phyloP scores from a whole-genome alignment of 2,113 vertebrate genomes.

The Strigops habroptila region DNA sequence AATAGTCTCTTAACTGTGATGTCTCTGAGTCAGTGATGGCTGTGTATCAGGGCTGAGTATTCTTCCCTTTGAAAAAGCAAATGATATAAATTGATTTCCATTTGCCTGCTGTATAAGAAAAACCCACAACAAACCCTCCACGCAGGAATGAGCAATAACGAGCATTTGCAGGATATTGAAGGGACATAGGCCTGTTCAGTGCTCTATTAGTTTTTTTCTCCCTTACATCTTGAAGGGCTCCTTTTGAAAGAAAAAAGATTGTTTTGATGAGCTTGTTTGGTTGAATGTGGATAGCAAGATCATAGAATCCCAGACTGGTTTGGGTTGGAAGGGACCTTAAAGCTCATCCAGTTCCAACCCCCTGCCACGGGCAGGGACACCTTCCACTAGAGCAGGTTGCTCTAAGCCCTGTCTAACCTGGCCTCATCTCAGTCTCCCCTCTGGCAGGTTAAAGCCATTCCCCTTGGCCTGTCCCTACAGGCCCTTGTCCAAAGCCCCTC shows the following conservation, averaged over 20 bases:
- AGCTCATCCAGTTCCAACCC: neutral
- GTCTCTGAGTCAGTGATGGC: neutral
- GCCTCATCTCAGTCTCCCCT: no score
- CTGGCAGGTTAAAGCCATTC: no score
- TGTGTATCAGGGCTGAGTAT: neutral
- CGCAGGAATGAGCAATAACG: neutral
- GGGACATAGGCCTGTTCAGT: neutral
- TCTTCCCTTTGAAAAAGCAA: neutral
- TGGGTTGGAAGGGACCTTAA: neutral
- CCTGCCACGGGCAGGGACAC: neutral
- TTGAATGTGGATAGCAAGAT: neutral
- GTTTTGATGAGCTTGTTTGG: neutral
- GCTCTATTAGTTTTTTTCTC: neutral
- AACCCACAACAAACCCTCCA: neutral
- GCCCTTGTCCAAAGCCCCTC: neutral
- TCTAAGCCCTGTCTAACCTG: neutral
- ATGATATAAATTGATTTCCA: neutral
- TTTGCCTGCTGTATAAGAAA: neutral
- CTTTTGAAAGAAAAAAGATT: neutral
- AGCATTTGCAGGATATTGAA: slow-evolving; percentile 56
- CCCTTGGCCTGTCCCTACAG: no score
- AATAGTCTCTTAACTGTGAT: neutral
- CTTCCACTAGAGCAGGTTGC: neutral
- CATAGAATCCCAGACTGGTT: neutral
- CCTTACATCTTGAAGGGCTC: neutral